A percentile compares a stretch with the other conserved stretches of the same genome.
Evolutionary conservation across 2,888 invertebrate genomes (phyloP).

Genomic region (Drosophila rellima): DNA sequence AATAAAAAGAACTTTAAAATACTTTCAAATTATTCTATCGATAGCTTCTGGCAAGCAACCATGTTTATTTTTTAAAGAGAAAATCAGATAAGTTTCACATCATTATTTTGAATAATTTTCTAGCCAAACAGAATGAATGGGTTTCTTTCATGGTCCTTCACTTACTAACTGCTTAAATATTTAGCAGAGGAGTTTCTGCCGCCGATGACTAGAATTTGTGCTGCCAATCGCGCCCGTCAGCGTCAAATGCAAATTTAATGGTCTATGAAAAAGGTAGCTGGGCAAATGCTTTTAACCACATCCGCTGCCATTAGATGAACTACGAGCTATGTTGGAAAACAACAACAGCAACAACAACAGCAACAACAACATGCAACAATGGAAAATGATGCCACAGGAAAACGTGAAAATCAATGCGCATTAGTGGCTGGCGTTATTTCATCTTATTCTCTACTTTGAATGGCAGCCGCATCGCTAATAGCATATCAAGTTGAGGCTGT

Average conservation of each 20-base stretch:
- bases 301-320: slow-evolving; percentile 77
- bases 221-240: slow-evolving; percentile 73
- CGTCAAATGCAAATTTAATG: slow-evolving; percentile 81
- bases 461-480: slow-evolving; percentile 54
- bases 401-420: slow-evolving; percentile 78
- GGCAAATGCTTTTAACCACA: slow-evolving; percentile 81
- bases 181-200: slow-evolving; percentile 28
- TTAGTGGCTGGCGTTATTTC: slow-evolving; percentile 74
- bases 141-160: not conserved
- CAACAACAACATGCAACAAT: slow-evolving; percentile 52
- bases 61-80: not conserved
- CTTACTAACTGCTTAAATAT: slow-evolving; percentile 48
- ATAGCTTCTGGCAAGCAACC: too few relatives aligned
- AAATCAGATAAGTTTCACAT: not conserved
- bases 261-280: slow-evolving; percentile 78
- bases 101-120: slow-evolving; percentile 1
- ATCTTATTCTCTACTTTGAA: slow-evolving; percentile 49
- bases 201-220: slow-evolving; percentile 23
- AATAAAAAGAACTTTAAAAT: too few relatives aligned
- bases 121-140: slow-evolving; percentile 2
- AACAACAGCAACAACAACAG: slow-evolving; percentile 32
- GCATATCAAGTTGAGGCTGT: slow-evolving; percentile 52
- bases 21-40: too few relatives aligned
- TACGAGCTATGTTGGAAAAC: slow-evolving; percentile 31
- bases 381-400: slow-evolving; percentile 69